These are phyloP conservation scores for Ceyx erithaca DNA, from an alignment of 2,797 vertebrate species.

Conservation along the genomic window DNA sequence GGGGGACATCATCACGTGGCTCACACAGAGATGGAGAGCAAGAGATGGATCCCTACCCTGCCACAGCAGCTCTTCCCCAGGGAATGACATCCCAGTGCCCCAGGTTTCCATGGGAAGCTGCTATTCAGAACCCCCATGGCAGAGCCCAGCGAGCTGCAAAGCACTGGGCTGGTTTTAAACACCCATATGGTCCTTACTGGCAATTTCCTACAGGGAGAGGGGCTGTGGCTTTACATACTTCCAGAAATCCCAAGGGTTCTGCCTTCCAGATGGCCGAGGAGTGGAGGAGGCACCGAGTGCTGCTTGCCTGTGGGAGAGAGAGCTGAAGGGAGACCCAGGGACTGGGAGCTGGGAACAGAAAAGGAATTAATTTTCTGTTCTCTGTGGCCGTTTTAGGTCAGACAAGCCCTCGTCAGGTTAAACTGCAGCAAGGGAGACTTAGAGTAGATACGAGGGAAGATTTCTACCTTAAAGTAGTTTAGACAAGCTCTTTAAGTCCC, in stretches of 20 bases:
- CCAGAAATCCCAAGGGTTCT: background rate
- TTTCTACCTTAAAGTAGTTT: background rate
- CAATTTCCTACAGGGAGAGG: background rate
- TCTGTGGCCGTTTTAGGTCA: background rate
- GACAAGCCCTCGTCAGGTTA: background rate
- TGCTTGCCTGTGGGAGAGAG: background rate
- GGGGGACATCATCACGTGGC: fast-evolving
- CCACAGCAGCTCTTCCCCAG: background rate
- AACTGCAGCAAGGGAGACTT: background rate
- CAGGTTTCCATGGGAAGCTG: background rate
- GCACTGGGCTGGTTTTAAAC: background rate
- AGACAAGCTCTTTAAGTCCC: background rate
- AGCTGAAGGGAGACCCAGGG: background rate
- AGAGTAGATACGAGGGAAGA: background rate
- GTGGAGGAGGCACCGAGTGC: background rate
- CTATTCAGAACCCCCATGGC: background rate
- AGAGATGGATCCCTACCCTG: background rate
- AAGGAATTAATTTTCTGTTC: background rate
- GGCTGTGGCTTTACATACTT: background rate
- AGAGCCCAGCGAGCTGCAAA: background rate
- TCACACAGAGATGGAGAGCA: fast-evolving
- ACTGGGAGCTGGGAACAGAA: background rate
- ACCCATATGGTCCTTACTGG: fast-evolving
- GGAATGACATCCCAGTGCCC: background rate
- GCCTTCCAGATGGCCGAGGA: background rate